Conservation (phyloP, 2,113 vertebrate species). For the Campylomormyrus tamandua region DNA sequence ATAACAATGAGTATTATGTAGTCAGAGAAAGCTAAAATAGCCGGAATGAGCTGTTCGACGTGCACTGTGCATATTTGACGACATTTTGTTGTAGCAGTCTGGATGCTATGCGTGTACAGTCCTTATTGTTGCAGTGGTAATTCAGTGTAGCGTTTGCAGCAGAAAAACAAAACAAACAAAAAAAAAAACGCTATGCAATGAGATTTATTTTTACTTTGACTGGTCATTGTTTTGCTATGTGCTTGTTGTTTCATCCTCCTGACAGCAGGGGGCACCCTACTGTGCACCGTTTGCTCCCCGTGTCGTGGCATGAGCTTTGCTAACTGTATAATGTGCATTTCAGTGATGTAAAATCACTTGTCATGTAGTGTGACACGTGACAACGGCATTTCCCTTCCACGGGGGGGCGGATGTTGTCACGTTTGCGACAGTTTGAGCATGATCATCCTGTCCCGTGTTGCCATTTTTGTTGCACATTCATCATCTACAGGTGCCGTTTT, state of each 20-base stretch:
- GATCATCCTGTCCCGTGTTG: not conserved
- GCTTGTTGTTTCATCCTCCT: slow-evolving; percentile 3
- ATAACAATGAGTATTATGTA: slow-evolving; percentile 38
- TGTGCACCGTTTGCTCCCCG: too few relatives aligned
- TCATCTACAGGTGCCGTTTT: not conserved
- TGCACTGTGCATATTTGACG: slow-evolving; percentile 53
- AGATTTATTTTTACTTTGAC: slow-evolving; percentile 9
- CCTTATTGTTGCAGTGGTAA: slow-evolving; percentile 18
- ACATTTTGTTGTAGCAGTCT: slow-evolving; percentile 37
- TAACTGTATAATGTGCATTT: not conserved
- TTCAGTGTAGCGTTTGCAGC: slow-evolving; percentile 14
- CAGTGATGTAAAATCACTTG: not conserved
- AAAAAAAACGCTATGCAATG: not conserved
- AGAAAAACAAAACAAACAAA: not conserved
- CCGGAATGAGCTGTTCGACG: slow-evolving; percentile 48
- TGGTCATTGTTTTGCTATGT: not conserved
- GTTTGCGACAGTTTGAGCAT: not conserved
- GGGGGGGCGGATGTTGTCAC: not conserved
- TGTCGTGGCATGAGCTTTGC: slow-evolving; percentile 14
- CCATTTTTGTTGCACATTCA: not conserved
- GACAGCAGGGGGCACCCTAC: not conserved
- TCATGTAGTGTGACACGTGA: not conserved
- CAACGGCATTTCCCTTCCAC: not conserved
- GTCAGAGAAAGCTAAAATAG: slow-evolving; percentile 46
- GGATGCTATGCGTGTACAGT: slow-evolving; percentile 51